phyloP scores from a whole-genome alignment of 2,113 vertebrate genomes.

The Zosterops lateralis region DNA sequence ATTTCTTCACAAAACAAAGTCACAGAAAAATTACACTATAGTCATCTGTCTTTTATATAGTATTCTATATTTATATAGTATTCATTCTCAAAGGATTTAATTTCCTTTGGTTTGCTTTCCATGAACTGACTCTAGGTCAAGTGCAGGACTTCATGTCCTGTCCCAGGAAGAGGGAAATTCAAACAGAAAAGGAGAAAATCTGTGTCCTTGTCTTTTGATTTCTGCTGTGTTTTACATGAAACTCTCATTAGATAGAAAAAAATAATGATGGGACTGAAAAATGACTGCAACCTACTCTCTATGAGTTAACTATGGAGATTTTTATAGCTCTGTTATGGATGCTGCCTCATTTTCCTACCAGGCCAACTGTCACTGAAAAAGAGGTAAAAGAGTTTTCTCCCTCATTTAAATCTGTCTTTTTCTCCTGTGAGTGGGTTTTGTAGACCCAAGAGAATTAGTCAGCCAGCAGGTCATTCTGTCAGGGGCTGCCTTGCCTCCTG shows the following conservation, averaged over 20 bases:
- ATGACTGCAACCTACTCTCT: background rate
- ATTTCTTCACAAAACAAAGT: background rate
- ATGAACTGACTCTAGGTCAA: background rate
- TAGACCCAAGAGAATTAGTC: background rate
- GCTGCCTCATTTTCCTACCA: background rate
- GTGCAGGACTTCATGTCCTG: accelerated
- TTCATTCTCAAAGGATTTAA: background rate
- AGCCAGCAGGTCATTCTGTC: background rate
- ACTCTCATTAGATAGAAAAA: background rate
- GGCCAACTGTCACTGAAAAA: background rate
- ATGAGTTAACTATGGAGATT: background rate
- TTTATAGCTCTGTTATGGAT: background rate
- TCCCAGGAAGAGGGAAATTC: background rate
- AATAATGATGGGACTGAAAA: background rate
- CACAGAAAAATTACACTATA: background rate
- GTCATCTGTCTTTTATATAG: background rate
- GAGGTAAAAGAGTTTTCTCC: background rate
- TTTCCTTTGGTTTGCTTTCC: background rate
- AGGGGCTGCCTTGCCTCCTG: background rate
- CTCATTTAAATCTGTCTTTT: accelerated
- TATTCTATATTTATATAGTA: no score
- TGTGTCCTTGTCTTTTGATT: background rate
- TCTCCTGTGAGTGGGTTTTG: accelerated
- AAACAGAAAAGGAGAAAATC: background rate
- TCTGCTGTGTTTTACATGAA: background rate